Evolutionary conservation across 2,797 vertebrate species (phyloP), one percentile per base, ranked within the genome.

Genomic region (Trematomus bernacchii): DNA sequence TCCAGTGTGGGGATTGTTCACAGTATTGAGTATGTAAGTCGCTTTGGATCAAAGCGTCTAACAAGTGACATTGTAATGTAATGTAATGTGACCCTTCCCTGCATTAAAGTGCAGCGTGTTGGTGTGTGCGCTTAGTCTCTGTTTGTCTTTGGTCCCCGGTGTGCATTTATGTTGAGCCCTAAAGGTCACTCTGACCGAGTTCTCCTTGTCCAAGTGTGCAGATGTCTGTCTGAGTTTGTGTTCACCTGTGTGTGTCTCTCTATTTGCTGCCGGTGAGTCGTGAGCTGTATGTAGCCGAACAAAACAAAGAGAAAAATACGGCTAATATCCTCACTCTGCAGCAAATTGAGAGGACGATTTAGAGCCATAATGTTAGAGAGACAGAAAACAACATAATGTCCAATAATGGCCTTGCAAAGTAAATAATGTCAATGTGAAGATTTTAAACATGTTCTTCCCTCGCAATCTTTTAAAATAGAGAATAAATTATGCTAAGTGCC

Each of bases 151-250:
- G 0, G 59, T 21, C 33, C 14, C 11, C 18, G 4, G 1, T 10
- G 19, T 43, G 30, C 44, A 0, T 18, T 23, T 0, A 4, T 46
- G 14, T 44, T 8, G 4, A 4, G 6, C 1, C 7, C 18, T 48
- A n/a, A 33, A 77, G 77, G 86, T 86, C 69, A 53, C 14, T 58
- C 19, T 67, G 80, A 88, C 76, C 78, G 9, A 1, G 16, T 11
- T 63, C 33, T 13, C 2, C 44, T 16, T 16, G 51, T 48, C 12
- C 8, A 48, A 21, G 46, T 51, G 12, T 19, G 60, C 59, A 54
- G 2, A 40, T 16, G 47, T 30, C 30, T 44, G 10, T 40, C 4
- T 37, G 47, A 1, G 37, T 55, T 58, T 46, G n/a, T 48, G 37
- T 33, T 63, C 9, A n/a, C 23, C 0, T 10, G n/a, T 4, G n/a